Conservation (phyloP, 2,888 invertebrate species). For the Sepioteuthis lessoniana region DNA sequence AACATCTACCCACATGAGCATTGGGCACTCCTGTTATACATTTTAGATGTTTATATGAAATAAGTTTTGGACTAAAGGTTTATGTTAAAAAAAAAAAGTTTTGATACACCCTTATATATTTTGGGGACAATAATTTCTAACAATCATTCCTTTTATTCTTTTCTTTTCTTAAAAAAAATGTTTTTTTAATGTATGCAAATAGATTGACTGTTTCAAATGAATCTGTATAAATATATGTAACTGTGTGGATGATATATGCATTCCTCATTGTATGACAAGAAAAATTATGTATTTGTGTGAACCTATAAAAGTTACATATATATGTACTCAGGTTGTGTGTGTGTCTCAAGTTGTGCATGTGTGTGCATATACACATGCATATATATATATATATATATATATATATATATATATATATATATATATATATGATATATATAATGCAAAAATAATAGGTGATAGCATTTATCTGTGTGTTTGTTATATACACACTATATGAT, state of each 20-base stretch:
- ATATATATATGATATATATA: no score
- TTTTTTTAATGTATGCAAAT: no score
- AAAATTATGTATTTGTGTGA: background rate
- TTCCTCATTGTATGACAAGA: background rate
- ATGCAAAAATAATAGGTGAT: background rate
- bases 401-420: background rate
- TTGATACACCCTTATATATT: no score
- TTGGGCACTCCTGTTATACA: no score
- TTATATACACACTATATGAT: background rate
- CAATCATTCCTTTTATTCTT: no score
- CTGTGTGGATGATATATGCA: background rate
- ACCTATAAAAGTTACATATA: background rate
- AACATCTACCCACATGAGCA: no score
- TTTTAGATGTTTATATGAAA: no score
- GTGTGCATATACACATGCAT: background rate
- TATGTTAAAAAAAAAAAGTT: no score
- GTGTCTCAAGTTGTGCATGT: background rate
- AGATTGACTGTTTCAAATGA: background rate
- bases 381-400: slow-evolving; percentile 33
- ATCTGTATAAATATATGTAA: background rate
- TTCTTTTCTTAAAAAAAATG: no score
- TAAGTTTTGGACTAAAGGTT: no score
- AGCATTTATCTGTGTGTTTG: background rate
- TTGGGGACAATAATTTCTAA: no score
- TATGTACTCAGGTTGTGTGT: background rate